These are phyloP conservation scores for Synergus itoensis DNA, from an alignment of 2,888 invertebrate genomes.

Conservation along the genomic window DNA sequence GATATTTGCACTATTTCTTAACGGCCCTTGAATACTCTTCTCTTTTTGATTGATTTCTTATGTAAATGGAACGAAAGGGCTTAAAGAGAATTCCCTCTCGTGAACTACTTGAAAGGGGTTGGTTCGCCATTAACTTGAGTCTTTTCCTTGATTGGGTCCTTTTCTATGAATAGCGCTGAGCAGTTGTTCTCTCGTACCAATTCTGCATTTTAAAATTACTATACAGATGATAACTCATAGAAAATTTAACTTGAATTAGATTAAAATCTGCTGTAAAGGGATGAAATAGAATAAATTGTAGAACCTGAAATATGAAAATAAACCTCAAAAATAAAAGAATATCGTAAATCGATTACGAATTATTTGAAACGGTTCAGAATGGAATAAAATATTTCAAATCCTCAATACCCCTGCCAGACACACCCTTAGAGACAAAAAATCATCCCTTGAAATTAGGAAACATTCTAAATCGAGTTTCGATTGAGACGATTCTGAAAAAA, in stretches of 20 bases:
- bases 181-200: background rate
- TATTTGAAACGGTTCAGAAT: background rate
- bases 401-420: background rate
- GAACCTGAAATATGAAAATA: background rate
- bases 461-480: background rate
- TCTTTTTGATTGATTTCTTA: constrained; percentile 3
- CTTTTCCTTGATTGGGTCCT: constrained; percentile 21
- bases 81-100: background rate
- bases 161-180: background rate
- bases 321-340: background rate
- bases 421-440: background rate
- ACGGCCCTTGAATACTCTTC: background rate
- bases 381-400: background rate
- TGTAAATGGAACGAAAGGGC: constrained; percentile 10
- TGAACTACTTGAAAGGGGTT: constrained; percentile 10
- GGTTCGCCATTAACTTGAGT: constrained; percentile 30
- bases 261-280: background rate
- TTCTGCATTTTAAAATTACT: background rate
- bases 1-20: background rate
- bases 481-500: background rate
- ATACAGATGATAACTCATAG: background rate
- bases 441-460: background rate
- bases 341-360: background rate
- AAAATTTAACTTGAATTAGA: background rate
- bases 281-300: too few species aligned